Evolutionary conservation across 2,113 vertebrate genomes (phyloP).

Genomic region (Corydoras maculifer): DNA sequence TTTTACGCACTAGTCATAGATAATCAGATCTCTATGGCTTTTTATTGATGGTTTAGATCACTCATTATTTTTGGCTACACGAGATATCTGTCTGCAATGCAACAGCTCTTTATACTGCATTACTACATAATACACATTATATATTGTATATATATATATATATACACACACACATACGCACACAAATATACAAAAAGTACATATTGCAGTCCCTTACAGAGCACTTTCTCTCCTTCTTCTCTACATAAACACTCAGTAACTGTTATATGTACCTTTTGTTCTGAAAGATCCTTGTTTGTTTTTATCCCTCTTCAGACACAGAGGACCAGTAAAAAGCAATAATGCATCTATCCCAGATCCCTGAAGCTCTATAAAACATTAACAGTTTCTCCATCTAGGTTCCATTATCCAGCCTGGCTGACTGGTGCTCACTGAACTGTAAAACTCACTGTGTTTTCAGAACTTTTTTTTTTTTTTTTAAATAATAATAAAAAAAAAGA

Average conservation of each 20-base stretch:
- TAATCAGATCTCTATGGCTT: too few species aligned
- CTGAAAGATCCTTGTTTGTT: neutral
- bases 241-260: neutral
- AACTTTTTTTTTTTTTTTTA: neutral
- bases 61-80: too few species aligned
- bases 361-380: constrained; percentile 28
- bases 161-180: too few species aligned
- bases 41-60: too few species aligned
- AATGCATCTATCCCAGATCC: neutral
- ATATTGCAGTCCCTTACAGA: too few species aligned
- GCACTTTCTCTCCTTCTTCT: neutral
- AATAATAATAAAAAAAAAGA: too few species aligned
- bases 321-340: constrained; percentile 14
- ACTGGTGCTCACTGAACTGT: constrained; percentile 1
- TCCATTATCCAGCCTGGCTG: constrained; percentile 23
- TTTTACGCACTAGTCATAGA: too few species aligned
- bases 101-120: too few species aligned
- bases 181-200: too few species aligned
- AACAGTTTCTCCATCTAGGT: constrained; percentile 22
- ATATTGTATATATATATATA: too few species aligned
- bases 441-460: constrained; percentile 12
- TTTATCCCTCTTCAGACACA: constrained; percentile 2
- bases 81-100: too few species aligned
- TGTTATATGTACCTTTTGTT: neutral
- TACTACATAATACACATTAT: too few species aligned